Evolutionary conservation across 1,140 invertebrate species (phyloP), one percentile per base, ranked within the genome.

Genomic region (Drosophila albomicans): DNA sequence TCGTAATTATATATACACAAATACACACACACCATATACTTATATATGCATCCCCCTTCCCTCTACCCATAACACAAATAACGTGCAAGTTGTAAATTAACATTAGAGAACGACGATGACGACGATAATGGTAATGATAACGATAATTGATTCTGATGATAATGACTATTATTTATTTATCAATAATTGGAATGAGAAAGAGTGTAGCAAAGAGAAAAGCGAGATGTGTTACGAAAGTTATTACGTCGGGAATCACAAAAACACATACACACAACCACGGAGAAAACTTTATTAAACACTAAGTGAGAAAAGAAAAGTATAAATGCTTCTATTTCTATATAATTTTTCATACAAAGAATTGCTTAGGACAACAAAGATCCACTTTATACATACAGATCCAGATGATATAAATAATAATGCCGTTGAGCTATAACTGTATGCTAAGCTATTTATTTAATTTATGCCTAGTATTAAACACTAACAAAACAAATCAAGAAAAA

Each of bases 381-480:
- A 58, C 28, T 71, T 54, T 30, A 30, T 62, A 45, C 59, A 73
- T 62, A 45, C 59, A 73, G 43, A 66, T 64, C 56, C 61, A 78
- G 78, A 86, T 82, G 75, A 82, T 82, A 88, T 82, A 79, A 72
- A 75, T 79, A 75, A 78, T 78, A 66, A 77, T 79, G 70, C 79
- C 81, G 79, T 72, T 80, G 78, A 87, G 84, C 79, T 86, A 88
- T 76, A 79, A 79, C 65, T 79, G 79, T 88, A 87, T 68, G 84
- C 84, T 87, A 87, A 87, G 85, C 85, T 88, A 88, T 88, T 88
- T 88, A 88, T 88, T 88, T 88, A 78, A 88, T 89, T 88, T 88
- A 88, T 88, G 84, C 78, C 54, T 88, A 88, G 84, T 88, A 88
- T 88, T 89, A 88, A 87, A 78, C 43, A 58, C 57, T 32, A 68